A percentile compares a stretch with the other conserved stretches of the same genome.
Evolutionary conservation across 2,113 vertebrate species (phyloP).

Genomic region (Quiscalus mexicanus): DNA sequence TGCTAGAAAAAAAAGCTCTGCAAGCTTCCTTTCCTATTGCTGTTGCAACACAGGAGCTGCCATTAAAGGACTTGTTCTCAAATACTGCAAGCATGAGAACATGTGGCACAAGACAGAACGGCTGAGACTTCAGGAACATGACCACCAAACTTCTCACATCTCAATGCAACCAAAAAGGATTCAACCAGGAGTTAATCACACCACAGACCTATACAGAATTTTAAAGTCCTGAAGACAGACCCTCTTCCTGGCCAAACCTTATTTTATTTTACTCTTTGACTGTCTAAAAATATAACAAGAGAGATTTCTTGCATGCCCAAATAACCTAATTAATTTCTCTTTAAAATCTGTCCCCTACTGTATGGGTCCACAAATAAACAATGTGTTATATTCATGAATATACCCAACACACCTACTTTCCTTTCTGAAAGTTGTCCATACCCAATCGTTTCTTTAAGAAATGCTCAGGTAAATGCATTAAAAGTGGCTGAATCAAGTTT

Average conservation of each 20-base stretch:
- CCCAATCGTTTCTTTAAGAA: background rate
- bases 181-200: background rate
- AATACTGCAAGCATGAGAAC: background rate
- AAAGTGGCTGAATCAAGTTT: background rate
- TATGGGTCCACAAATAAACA: background rate
- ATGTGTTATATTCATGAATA: background rate
- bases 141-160: background rate
- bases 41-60: background rate
- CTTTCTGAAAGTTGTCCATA: background rate
- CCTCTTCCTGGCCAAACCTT: background rate
- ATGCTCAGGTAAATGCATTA: background rate
- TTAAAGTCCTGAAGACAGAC: background rate
- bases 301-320: background rate
- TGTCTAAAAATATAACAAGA: background rate
- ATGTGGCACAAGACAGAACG: background rate
- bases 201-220: background rate
- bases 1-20: slow-evolving; percentile 9
- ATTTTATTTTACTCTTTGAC: background rate
- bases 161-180: background rate
- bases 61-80: background rate
- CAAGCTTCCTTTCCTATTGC: background rate
- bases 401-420: background rate
- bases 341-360: background rate
- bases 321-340: background rate
- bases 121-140: background rate